Conservation (phyloP, 2,888 invertebrate genomes). For the Prosopocoilus inquinatus region DNA sequence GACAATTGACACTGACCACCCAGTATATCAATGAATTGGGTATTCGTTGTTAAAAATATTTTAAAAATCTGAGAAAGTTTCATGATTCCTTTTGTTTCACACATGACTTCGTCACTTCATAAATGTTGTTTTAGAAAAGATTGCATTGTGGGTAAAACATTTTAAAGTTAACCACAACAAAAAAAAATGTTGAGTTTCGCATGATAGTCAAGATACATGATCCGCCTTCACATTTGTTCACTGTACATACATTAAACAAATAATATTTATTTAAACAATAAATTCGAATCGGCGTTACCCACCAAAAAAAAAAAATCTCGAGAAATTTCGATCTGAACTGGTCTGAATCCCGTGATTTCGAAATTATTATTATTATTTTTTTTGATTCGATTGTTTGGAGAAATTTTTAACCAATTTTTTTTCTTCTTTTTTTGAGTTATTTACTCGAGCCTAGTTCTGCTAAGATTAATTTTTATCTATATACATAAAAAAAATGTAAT, state of each 20-base stretch:
- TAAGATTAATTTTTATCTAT: slow-evolving; percentile 8
- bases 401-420: not conserved
- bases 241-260: not conserved
- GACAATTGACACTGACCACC: too few species aligned
- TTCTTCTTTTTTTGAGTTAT: not conserved
- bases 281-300: not conserved
- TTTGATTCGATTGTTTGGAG: not conserved
- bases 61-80: too few species aligned
- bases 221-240: not conserved
- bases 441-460: not conserved
- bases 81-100: too few species aligned
- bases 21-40: too few species aligned
- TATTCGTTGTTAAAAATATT: too few species aligned
- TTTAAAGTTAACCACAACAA: too few species aligned
- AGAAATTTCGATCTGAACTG: slow-evolving; percentile 1
- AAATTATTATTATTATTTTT: too few species aligned
- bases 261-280: not conserved
- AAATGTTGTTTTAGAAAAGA: too few species aligned
- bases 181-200: too few species aligned
- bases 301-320: not conserved
- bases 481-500: slow-evolving; percentile 14
- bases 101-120: too few species aligned
- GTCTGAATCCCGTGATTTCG: too few species aligned
- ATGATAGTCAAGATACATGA: not conserved
- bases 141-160: too few species aligned